A percentile compares a stretch with the other conserved stretches of the same genome.
These are phyloP conservation scores for Ancistrus triradiatus DNA, from an alignment of 2,113 vertebrate species.

Conservation along the genomic window DNA sequence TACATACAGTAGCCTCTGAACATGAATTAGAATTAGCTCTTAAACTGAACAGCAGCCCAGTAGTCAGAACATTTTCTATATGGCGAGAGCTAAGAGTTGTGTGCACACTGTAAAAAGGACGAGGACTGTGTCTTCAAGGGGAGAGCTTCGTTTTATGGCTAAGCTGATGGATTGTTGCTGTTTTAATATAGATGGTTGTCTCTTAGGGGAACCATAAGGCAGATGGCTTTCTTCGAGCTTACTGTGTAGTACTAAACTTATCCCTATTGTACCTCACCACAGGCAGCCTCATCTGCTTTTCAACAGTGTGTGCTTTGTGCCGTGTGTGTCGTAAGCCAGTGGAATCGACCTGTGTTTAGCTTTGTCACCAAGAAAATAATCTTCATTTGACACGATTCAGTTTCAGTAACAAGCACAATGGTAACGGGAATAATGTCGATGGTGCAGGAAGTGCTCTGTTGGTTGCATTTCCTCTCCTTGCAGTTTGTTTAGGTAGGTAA, in stretches of 20 bases:
- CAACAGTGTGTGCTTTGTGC: conserved; percentile 15
- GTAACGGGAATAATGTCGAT: no score
- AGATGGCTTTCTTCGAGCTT: conserved; percentile 19
- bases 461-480: no score
- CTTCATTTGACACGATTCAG: no score
- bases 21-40: no score
- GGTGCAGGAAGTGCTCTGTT: no score
- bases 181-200: conserved; percentile 22
- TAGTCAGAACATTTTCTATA: neutral
- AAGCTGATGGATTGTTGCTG: conserved; percentile 8
- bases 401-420: no score
- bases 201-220: conserved; percentile 17
- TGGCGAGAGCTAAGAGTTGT: neutral
- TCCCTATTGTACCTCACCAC: conserved; percentile 6
- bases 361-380: no score
- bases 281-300: conserved; percentile 7
- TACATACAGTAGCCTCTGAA: no score
- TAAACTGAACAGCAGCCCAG: no score
- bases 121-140: neutral
- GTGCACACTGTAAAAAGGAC: neutral
- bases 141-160: neutral
- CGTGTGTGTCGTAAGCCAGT: no score
- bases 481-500: no score
- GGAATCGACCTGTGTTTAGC: neutral
- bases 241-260: conserved; percentile 22